Percentiles rank a stretch among this genome's conserved stretches.
phyloP scores from a whole-genome alignment of 37 sponge, comb jelly and placozoan genomes.

The Axinella damicornis region DNA sequence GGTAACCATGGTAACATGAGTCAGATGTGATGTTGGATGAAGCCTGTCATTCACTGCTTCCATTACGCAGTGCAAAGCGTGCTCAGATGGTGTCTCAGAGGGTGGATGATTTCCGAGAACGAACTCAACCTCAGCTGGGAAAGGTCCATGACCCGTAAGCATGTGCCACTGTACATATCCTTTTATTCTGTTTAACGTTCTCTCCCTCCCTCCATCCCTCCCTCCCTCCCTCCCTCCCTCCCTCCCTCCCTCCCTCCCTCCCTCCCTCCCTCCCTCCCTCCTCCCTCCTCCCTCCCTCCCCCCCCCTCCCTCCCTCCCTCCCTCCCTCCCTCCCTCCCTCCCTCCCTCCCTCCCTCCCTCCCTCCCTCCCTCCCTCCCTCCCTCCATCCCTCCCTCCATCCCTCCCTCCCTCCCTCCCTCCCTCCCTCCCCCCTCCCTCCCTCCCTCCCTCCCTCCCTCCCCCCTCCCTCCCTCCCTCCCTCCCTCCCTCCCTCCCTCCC shows the following conservation, averaged over 20 bases:
- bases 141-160: constrained; percentile 92
- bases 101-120: constrained; percentile 92
- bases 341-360: background rate
- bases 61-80: constrained; percentile 40
- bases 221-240: constrained; percentile 1
- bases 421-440: background rate
- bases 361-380: constrained; percentile 5
- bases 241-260: background rate
- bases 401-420: background rate
- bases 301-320: background rate
- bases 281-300: constrained; percentile 14
- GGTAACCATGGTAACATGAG: too few species aligned
- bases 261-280: constrained; percentile 21
- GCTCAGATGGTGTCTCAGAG: constrained; percentile 79
- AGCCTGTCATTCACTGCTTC: background rate
- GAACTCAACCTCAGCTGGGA: constrained; percentile 92
- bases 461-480: constrained; percentile 10
- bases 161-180: background rate
- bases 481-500: constrained; percentile 1
- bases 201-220: constrained; percentile 6
- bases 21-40: too few species aligned
- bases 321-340: background rate
- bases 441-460: background rate
- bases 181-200: background rate
- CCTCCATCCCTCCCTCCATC: constrained; percentile 9